Evolutionary conservation across 1,140 invertebrate genomes (phyloP), one percentile per base, ranked within the genome.

Genomic region (Hesperophylax magnus): DNA sequence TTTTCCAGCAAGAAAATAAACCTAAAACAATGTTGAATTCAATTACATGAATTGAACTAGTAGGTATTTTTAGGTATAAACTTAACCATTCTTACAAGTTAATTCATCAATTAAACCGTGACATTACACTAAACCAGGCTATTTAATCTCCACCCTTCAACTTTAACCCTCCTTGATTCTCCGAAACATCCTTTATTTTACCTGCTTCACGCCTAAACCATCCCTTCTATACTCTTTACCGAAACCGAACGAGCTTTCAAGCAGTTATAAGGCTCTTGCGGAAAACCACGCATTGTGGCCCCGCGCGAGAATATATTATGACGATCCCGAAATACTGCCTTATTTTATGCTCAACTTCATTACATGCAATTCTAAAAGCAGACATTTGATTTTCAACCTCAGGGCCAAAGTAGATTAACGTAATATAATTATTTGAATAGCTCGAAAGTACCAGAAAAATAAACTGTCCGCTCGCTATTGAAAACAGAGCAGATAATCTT

Each of bases 121-220:
- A 47, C 9, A 47, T 47, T 47, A 47, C 39, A 47, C 39, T 47
- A 47, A 47, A 14, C 11, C 39, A 8, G 39, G 39, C 39, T 14
- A 47, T 47, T 47, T 47, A 47, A 47, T 47, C 39, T 47, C 8
- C 39, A 47, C 39, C 39, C 39, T 47, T 47, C 39, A 47, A 47
- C 63, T 67, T 67, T 24, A 67, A 67, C 63, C 63, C 63, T 67
- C 63, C 9, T 61, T 11, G 58, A 58, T 14, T 61, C 58, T 61
- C 18, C 58, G 58, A 7, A 14, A 1, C 58, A 34, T 67, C 63
- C 63, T 31, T 31, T 31, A 31, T 31, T 34, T 15, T 11, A 27
- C 22, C 61, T 18, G 56, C n/a, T 24, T 9, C 18, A 31, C 63
- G 27, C 39, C 39, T 14, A 14, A 47, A 47, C 1, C 34, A 34